These are phyloP conservation scores for Labeo catla DNA, from an alignment of 2,113 vertebrate species.

Conservation along the genomic window DNA sequence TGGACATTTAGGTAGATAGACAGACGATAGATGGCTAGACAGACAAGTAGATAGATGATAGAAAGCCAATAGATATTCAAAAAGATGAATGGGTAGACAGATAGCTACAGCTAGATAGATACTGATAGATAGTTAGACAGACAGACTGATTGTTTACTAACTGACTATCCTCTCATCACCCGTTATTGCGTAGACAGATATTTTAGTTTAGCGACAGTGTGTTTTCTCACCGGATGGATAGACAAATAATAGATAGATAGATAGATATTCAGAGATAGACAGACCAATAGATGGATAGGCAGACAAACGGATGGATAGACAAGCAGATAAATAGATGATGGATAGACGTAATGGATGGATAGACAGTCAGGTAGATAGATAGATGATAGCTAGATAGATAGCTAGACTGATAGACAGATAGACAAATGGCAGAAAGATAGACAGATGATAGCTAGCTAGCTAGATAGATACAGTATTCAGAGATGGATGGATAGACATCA, in stretches of 20 bases:
- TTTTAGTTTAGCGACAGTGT: background rate
- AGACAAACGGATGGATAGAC: background rate
- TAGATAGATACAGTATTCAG: too few relatives aligned
- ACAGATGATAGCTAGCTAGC: background rate
- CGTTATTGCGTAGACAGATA: background rate
- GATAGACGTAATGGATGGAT: background rate
- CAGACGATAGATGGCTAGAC: background rate
- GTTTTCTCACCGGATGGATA: slow-evolving; percentile 64
- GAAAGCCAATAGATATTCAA: background rate
- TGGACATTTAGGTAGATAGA: background rate
- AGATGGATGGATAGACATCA: background rate
- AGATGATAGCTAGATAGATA: background rate
- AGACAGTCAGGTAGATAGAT: background rate
- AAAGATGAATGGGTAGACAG: too few relatives aligned
- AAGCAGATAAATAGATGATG: background rate
- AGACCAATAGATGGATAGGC: too few relatives aligned
- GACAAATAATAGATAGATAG: too few relatives aligned
- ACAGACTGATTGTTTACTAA: background rate
- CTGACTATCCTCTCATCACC: background rate
- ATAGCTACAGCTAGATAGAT: too few relatives aligned
- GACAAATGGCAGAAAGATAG: background rate
- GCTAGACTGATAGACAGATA: background rate
- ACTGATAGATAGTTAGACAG: background rate
- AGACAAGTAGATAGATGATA: background rate
- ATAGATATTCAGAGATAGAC: too few relatives aligned